Conservation (phyloP, 2,888 invertebrate genomes). For the Arge pagana region DNA sequence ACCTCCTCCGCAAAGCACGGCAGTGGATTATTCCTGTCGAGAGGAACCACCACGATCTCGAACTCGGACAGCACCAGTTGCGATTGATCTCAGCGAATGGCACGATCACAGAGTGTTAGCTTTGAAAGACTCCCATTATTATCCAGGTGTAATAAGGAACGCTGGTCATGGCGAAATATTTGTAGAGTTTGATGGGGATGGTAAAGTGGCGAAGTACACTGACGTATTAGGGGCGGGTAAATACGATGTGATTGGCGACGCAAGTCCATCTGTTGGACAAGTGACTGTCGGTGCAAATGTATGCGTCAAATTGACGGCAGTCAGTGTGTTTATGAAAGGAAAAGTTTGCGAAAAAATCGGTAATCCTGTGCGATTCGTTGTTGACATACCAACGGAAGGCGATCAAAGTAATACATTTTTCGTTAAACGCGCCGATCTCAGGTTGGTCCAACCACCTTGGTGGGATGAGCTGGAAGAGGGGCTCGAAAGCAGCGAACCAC, state of each 20-base stretch:
- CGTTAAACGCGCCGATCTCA: conserved; percentile 87
- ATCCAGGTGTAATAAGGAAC: conserved; percentile 85
- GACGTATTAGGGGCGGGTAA: conserved; percentile 80
- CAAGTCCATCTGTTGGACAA: conserved; percentile 84
- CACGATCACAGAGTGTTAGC: conserved; percentile 90
- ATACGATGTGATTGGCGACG: conserved; percentile 90
- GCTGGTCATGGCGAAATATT: conserved; percentile 74
- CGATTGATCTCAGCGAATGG: conserved; percentile 91
- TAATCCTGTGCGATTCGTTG: conserved; percentile 71
- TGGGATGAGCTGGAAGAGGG: conserved; percentile 87
- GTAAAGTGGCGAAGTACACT: conserved; percentile 70
- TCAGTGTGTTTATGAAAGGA: conserved; percentile 85
- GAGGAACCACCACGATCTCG: conserved; percentile 53
- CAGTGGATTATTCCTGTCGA: conserved; percentile 65
- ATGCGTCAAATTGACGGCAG: conserved; percentile 70
- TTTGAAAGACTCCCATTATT: conserved; percentile 78
- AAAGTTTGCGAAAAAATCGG: conserved; percentile 73
- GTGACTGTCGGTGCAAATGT: conserved; percentile 80
- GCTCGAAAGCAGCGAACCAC: conserved; percentile 55
- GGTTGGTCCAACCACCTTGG: conserved; percentile 93
- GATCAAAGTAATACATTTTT: conserved; percentile 64
- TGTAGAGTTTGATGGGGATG: conserved; percentile 82
- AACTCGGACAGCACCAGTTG: conserved; percentile 46
- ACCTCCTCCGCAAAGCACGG: conserved; percentile 64
- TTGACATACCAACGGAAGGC: conserved; percentile 63